A percentile compares a stretch with the other conserved stretches of the same genome.
Evolutionary conservation across 37 sponge, comb jelly and placozoan species (phyloP).

Genomic region (Haliclona indistincta): DNA sequence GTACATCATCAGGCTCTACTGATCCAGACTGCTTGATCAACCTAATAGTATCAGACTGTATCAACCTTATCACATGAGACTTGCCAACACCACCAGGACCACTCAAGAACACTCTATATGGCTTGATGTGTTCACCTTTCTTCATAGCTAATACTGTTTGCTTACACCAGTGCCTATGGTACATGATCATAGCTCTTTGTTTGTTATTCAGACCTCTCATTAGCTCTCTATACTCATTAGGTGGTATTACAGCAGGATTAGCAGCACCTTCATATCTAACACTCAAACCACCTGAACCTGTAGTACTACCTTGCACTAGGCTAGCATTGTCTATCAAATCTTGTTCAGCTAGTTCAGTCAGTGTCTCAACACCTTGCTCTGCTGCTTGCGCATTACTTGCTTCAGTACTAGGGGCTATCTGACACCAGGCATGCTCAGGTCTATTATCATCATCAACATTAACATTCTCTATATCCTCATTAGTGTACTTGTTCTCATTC

Average conservation of each 20-base stretch:
- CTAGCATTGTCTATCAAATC: background rate
- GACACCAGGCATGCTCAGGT: background rate
- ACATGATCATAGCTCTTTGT: constrained; percentile 18
- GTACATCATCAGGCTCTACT: constrained; percentile 27
- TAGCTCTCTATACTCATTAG: background rate
- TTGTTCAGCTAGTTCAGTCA: background rate
- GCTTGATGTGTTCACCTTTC: background rate
- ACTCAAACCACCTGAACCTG: background rate
- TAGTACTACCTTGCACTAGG: background rate
- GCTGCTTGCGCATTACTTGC: background rate
- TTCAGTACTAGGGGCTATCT: constrained; percentile 15
- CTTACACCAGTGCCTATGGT: constrained; percentile 35
- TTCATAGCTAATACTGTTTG: constrained; percentile 28
- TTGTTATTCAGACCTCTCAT: constrained; percentile 8
- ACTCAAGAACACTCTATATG: constrained; percentile 25
- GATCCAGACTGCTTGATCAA: constrained; percentile 1
- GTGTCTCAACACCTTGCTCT: constrained; percentile 9
- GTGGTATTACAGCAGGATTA: constrained; percentile 3
- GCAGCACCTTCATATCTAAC: constrained; percentile 16
- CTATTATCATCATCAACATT: background rate
- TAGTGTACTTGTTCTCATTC: background rate
- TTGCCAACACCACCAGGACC: constrained; percentile 63
- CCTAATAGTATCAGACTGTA: constrained; percentile 31
- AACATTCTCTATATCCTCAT: background rate
- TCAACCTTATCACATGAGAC: constrained; percentile 35